Conservation (phyloP, 2,113 vertebrate species). For the Vulpes lagopus region DNA sequence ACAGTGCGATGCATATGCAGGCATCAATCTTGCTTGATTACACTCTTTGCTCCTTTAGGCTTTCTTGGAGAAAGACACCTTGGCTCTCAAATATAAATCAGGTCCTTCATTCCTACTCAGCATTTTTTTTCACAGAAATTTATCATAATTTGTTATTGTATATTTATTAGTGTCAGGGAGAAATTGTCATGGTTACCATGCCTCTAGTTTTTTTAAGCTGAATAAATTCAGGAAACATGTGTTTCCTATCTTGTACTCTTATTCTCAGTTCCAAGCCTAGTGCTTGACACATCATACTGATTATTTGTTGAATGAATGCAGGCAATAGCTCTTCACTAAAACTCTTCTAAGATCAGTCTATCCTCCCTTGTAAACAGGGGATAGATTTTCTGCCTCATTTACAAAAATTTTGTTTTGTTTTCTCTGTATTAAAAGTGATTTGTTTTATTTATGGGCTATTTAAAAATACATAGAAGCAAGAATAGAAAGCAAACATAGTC, state of each 20-base stretch:
- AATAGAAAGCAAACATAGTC: not conserved
- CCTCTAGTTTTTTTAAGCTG: not conserved
- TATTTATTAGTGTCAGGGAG: not conserved
- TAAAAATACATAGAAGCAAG: not conserved
- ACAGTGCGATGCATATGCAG: not conserved
- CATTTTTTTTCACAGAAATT: not conserved
- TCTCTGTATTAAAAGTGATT: not conserved
- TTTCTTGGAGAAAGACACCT: not conserved
- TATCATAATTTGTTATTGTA: not conserved
- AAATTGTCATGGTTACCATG: not conserved
- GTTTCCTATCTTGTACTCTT: not conserved
- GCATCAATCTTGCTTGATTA: not conserved
- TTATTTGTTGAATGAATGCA: not conserved
- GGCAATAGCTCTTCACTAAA: not conserved
- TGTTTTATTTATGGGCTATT: not conserved
- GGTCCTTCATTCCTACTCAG: not conserved
- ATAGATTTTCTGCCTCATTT: not conserved
- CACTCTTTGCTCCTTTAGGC: not conserved
- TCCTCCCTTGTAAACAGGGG: not conserved
- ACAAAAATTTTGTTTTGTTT: constrained; percentile 11
- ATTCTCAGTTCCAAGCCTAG: not conserved
- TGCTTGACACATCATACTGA: not conserved
- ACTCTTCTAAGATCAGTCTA: not conserved
- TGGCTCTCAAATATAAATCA: not conserved
- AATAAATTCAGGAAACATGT: not conserved